Base-by-base conservation (phyloP, 2,888 invertebrate genomes). In the Ophion slaviceki region DNA sequence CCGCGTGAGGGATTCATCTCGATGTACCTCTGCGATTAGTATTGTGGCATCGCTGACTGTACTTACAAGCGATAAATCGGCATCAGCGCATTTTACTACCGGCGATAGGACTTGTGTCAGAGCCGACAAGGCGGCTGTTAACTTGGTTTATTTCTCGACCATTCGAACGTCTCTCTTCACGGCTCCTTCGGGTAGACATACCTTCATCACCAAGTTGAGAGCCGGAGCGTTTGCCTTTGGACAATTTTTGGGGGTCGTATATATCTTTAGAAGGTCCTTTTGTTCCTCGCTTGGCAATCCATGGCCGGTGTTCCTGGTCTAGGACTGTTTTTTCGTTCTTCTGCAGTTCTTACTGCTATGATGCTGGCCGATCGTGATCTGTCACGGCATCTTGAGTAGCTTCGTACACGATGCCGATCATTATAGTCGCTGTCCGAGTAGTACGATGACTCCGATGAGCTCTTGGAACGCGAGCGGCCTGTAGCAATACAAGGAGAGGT, bases 401-500 rank as follows among this genome's bases (percentile, higher is more conserved):
- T 57, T 57, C 71, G 59, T 57, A 59, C 57, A 57, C 74, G 74
- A 62, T 74, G 61, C 62, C 62, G 74, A 74, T 74, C 45, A 14
- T 61, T 45, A 74, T 74, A 62, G 20, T 62, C 17, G 40, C 17
- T 74, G 74, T 74, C 61, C 59, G 45, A 61, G 24, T 72, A 32
- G 20, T 62, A 45, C 61, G 45, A 24, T 61, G 61, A 74, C 61
- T 62, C 62, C 36, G 74, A 74, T 62, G 61, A 61, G 24, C 45
- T 61, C 4, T 17, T 45, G 20, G 74, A 40, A 74, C 61, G 24
- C 45, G 24, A 45, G 40, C 17, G 61, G 40, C 74, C 74, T 74
- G 74, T 61, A 45, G 62, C 59, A 74, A 45, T 45, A 40, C 24
- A 74, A 62, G 17, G 61, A 24, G 17, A 57, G 24, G 24, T 24